phyloP scores from a whole-genome alignment of 2,888 invertebrate species.

The Anagyrus pseudococci region DNA sequence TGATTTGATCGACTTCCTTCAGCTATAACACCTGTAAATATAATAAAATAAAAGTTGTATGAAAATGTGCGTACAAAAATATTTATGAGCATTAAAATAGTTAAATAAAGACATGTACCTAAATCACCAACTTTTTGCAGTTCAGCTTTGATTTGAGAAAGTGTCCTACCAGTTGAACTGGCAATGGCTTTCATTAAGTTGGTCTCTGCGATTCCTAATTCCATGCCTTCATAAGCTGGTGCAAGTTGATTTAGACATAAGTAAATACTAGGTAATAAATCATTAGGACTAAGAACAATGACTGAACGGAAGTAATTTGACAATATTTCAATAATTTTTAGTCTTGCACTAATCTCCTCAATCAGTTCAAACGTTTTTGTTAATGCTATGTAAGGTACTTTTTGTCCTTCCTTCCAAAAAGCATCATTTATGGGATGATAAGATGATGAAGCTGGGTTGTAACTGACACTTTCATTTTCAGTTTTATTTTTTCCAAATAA shows the following conservation, averaged over 20 bases:
- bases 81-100: constrained; percentile 1
- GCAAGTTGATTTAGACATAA: constrained; percentile 95
- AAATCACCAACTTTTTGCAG: constrained; percentile 82
- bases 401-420: constrained; percentile 77
- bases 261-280: constrained; percentile 89
- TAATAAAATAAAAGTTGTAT: not conserved
- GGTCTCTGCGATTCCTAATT: constrained; percentile 94
- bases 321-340: constrained; percentile 91
- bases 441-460: constrained; percentile 74
- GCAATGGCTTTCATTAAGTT: constrained; percentile 94
- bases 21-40: constrained; percentile 69
- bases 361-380: constrained; percentile 90
- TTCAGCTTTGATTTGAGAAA: constrained; percentile 83
- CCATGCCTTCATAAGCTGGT: constrained; percentile 91
- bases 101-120: constrained; percentile 63
- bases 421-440: constrained; percentile 88
- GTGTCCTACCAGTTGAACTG: constrained; percentile 83
- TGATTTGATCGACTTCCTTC: constrained; percentile 85
- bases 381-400: constrained; percentile 91
- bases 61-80: not conserved
- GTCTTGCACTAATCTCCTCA: constrained; percentile 82
- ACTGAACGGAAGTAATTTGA: constrained; percentile 93
- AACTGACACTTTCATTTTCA: constrained; percentile 56
- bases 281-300: constrained; percentile 85
- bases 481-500: constrained; percentile 43